Percentiles rank a stretch among this genome's conserved stretches.
Conservation (phyloP, 2,113 vertebrate species). For the Triplophysa siluroides region DNA sequence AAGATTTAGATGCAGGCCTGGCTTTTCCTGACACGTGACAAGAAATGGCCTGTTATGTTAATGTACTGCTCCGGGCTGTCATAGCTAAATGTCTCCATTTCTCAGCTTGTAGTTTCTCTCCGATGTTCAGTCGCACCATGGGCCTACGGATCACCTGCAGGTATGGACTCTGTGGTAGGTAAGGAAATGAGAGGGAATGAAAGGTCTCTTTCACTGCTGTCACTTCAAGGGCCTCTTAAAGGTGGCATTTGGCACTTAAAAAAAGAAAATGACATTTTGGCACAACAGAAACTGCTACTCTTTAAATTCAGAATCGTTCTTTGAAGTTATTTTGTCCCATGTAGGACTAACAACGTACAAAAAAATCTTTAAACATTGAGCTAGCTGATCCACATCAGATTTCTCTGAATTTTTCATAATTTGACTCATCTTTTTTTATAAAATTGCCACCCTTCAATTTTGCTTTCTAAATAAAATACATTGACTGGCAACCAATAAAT, state of each 20-base stretch:
- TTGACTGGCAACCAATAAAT: background rate
- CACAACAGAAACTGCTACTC: conserved; percentile 26
- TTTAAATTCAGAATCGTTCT: too few relatives aligned
- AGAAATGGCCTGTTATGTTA: conserved; percentile 54
- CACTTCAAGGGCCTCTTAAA: conserved; percentile 64
- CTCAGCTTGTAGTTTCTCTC: conserved; percentile 51
- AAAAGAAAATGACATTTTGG: conserved; percentile 53
- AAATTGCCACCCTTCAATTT: background rate
- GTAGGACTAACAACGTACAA: too few relatives aligned
- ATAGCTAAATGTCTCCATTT: conserved; percentile 61
- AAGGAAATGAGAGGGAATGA: conserved; percentile 52
- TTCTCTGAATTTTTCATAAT: conserved; percentile 5
- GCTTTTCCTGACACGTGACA: conserved; percentile 58
- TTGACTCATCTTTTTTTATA: background rate
- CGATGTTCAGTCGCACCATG: background rate
- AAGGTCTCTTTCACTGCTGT: conserved; percentile 61
- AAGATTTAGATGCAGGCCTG: conserved; percentile 41
- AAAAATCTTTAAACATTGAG: background rate
- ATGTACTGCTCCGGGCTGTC: conserved; percentile 54
- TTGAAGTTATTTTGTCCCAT: too few relatives aligned
- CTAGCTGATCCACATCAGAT: background rate
- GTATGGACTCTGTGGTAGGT: conserved; percentile 67
- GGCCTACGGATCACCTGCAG: conserved; percentile 44
- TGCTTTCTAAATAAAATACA: background rate
- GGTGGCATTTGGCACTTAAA: conserved; percentile 62